Evolutionary conservation across 1,140 invertebrate genomes (phyloP), one percentile per base, ranked within the genome.

Genomic region (Choristoneura fumiferana): DNA sequence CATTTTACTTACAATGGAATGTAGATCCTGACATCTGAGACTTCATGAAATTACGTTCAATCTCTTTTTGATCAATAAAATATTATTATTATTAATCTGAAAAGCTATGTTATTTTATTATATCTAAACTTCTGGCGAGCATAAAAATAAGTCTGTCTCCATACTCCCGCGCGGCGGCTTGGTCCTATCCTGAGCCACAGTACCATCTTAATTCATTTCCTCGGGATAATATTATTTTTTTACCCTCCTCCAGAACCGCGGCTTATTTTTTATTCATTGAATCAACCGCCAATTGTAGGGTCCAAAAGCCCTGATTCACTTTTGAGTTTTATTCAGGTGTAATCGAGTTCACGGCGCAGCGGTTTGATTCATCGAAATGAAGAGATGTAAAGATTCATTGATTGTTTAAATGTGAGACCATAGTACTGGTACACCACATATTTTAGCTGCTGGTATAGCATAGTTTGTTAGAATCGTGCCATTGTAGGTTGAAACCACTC

Each of bases 181-280:
- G 62, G 68, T 67, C 65, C 66, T 71, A 75, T 74, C 68, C 73
- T 53, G 62, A 58, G 58, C 57, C 77, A 57, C 65, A 71, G 78
- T 85, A 86, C 22, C 22, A 29, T 88, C 82, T 88, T 88, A 88
- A 88, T 88, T 88, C 85, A 86, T 88, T 87, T 88, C 81, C 78
- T 80, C 75, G 66, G 84, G 85, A 89, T 89, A 87, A 89, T 89
- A 89, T 89, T 89, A 89, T 89, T 89, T 89, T 89, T 88, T 86
- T 88, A 85, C 85, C 82, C 81, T 82, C 82, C 69, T 76, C 76
- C 76, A 78, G 66, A 82, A 77, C 73, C 79, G 71, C 63, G 65
- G 71, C 75, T 83, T 85, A 85, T 84, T 89, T 88, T 87, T 89
- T 89, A 89, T 89, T 85, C 85, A 88, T 86, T 78, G 76, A 64